Conservation (phyloP, 2,797 vertebrate species). For the Nyctalus aviator region DNA sequence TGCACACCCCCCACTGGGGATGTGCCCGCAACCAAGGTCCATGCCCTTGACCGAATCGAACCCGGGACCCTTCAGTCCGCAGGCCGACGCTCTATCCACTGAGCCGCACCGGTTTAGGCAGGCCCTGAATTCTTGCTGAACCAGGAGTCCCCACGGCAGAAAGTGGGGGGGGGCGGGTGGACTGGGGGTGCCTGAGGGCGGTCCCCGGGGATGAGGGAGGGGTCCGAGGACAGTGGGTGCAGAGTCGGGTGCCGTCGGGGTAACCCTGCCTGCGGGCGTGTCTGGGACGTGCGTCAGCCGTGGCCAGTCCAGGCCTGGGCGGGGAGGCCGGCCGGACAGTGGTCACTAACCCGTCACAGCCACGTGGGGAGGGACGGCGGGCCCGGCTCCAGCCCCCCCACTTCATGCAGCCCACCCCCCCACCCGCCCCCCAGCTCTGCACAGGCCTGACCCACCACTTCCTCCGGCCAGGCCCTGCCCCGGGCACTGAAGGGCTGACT, state of each 20-base stretch:
- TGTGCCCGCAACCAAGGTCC: too few relatives aligned
- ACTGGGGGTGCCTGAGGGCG: not conserved
- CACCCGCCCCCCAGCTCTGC: fast-evolving
- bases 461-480: not conserved
- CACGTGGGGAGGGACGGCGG: too few relatives aligned
- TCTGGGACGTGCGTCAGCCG: fast-evolving
- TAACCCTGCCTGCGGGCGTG: not conserved
- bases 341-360: too few relatives aligned
- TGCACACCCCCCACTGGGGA: too few relatives aligned
- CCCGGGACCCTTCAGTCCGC: too few relatives aligned
- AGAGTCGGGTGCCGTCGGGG: fast-evolving
- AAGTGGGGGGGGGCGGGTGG: not conserved
- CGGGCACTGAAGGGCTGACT: not conserved
- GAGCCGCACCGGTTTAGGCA: too few relatives aligned
- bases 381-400: too few relatives aligned
- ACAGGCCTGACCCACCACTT: not conserved
- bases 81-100: too few relatives aligned
- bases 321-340: too few relatives aligned
- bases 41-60: too few relatives aligned
- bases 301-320: fast-evolving
- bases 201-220: too few relatives aligned
- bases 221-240: not conserved
- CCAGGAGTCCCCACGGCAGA: not conserved
- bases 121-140: not conserved
- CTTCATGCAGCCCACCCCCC: not conserved